phyloP scores from a whole-genome alignment of 1,140 invertebrate species.

The Pinna nobilis region DNA sequence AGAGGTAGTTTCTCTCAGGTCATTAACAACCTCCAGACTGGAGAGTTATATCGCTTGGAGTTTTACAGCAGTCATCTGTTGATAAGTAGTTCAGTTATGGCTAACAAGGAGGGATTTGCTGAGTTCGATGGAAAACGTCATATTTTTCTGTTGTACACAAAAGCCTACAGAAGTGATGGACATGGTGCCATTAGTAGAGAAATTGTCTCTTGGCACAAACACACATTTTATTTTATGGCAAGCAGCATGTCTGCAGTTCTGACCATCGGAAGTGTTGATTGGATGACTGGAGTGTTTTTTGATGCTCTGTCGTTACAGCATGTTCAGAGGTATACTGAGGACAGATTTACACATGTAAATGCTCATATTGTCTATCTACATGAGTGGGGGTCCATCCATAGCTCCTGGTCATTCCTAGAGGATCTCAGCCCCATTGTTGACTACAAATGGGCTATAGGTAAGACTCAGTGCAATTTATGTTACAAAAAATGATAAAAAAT shows the following conservation, averaged over 20 bases:
- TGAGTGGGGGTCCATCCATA: conserved; percentile 56
- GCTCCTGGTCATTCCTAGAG: conserved; percentile 52
- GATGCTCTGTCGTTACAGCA: conserved; percentile 41
- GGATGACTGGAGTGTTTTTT: conserved; percentile 28
- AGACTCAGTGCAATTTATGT: not conserved
- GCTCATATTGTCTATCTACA: conserved; percentile 48
- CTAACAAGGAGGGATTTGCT: conserved; percentile 42
- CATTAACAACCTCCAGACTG: conserved; percentile 1
- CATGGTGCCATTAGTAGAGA: conserved; percentile 1
- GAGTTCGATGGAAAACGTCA: conserved; percentile 32
- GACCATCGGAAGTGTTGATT: conserved; percentile 21
- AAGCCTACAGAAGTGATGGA: conserved; percentile 31
- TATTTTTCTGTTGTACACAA: conserved; percentile 46
- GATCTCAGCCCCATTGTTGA: conserved; percentile 47
- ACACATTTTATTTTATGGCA: conserved; percentile 43
- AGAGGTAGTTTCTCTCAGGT: conserved; percentile 30
- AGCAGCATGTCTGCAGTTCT: not conserved
- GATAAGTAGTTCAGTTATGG: conserved; percentile 9
- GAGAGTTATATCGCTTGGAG: conserved; percentile 27
- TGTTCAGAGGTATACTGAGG: conserved; percentile 9
- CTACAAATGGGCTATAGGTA: conserved; percentile 60
- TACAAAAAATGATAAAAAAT: conserved; percentile 2
- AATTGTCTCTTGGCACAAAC: conserved; percentile 45
- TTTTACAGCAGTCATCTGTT: conserved; percentile 41
- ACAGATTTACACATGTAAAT: conserved; percentile 21